Base-by-base conservation (phyloP, 2,888 invertebrate genomes). In the Orthosia gracilis region DNA sequence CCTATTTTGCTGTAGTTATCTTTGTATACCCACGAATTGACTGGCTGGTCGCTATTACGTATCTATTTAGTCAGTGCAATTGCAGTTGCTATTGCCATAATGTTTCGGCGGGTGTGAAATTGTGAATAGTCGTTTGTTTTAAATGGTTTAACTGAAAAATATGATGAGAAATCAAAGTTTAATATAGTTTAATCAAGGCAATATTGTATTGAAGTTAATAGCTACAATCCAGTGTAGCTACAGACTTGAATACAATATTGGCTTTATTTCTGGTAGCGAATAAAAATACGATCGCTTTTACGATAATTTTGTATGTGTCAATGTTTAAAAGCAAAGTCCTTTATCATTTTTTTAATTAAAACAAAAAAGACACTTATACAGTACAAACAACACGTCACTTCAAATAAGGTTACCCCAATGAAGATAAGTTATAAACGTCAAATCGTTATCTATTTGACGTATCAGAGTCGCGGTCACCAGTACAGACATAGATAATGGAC, bases 1-100 rank as follows among this genome's bases (percentile, higher is more conserved):
- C 91, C 92, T 85, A 92, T 87, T 87, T 91, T 66, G 72, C 45
- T 79, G 64, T 78, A 78, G 67, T 65, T 84, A 85, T 84, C 74
- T 81, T 57, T 84, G 83, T 85, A 80, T 85, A 78, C 76, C 80
- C 76, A 80, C 87, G 86, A 90, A 87, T 89, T 88, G 86, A 87
- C 86, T 89, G 61, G 85, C 82, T 86, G 66, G 74, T 11, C 63
- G 7, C 62, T 77, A 77, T 82, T 84, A 84, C 78, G 81, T 83
- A 76, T 74, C 52, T 50, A 68, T 75, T 69, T 79, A 68, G 59
- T 61, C 59, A 49, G n/a, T 18, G 68, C 57, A 40, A 73, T 74
- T 59, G 78, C 68, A 64, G 69, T 78, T 84, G 81, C 68, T 69
- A 70, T 81, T 75, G 66, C 69, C 69, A 74, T 73, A 67, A 62